phyloP scores from a whole-genome alignment of 1,140 invertebrate species.

The Pseudomyrmex sp. region DNA sequence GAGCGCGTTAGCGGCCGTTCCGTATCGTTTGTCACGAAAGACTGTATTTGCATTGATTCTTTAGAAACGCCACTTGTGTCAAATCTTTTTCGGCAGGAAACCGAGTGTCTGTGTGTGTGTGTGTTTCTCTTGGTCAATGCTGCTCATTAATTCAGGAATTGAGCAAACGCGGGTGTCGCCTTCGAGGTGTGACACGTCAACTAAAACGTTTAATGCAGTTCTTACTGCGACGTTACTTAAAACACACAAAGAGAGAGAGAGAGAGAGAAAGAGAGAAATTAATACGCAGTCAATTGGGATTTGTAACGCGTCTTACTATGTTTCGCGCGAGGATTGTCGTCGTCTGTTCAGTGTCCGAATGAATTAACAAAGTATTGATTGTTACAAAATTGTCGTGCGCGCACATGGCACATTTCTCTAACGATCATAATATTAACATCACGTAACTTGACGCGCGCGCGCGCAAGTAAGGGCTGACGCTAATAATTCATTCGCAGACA shows the following conservation, averaged over 20 bases:
- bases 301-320: not conserved
- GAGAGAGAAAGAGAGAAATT: not conserved
- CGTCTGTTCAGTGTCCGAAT: not conserved
- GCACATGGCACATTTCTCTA: not conserved
- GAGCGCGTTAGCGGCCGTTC: slow-evolving; percentile 50
- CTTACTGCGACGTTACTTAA: not conserved
- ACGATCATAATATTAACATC: slow-evolving; percentile 28
- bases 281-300: not conserved
- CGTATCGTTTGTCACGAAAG: slow-evolving; percentile 45
- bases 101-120: not conserved
- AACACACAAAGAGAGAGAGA: not conserved
- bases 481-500: slow-evolving; percentile 16
- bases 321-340: not conserved
- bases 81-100: slow-evolving; percentile 20
- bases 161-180: not conserved
- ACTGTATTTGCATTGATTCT: slow-evolving; percentile 45
- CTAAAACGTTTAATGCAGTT: too few relatives aligned
- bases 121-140: slow-evolving; percentile 4
- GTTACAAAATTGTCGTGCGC: not conserved
- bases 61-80: slow-evolving; percentile 22
- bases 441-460: not conserved
- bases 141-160: slow-evolving; percentile 36
- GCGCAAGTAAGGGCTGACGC: slow-evolving; percentile 8
- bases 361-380: slow-evolving; percentile 12
- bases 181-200: too few relatives aligned